Percentiles rank a stretch among this genome's conserved stretches.
These are phyloP conservation scores for Gallinago paraguaiae DNA, from an alignment of 2,113 vertebrate species.

Conservation along the genomic window DNA sequence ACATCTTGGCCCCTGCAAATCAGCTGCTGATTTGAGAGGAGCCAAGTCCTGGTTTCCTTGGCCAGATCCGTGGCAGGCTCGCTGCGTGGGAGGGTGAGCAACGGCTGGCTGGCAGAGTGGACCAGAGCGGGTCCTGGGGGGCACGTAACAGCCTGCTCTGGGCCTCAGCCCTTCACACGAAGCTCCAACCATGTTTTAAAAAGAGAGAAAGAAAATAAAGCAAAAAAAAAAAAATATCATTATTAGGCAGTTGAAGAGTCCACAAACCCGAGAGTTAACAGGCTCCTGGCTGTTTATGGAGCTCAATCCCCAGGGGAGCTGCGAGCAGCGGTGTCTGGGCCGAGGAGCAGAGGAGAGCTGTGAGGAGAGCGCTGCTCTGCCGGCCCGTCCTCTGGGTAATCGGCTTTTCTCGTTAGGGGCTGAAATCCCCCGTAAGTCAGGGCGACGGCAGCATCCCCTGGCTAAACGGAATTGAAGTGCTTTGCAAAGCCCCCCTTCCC, in stretches of 20 bases:
- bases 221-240: not conserved
- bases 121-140: not conserved
- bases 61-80: not conserved
- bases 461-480: not conserved
- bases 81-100: not conserved
- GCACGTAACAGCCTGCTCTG: not conserved
- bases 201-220: not conserved
- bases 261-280: conserved; percentile 30
- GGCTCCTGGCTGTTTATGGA: conserved; percentile 36
- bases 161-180: not conserved
- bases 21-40: not conserved
- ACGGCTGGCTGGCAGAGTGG: not conserved
- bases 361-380: conserved; percentile 4
- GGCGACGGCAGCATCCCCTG: not conserved
- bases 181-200: not conserved
- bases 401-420: conserved; percentile 51
- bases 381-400: not conserved
- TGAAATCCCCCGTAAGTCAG: conserved; percentile 58
- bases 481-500: not conserved
- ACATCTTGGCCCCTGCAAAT: not conserved
- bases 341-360: conserved; percentile 23
- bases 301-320: conserved; percentile 4
- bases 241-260: conserved; percentile 41
- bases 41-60: not conserved
- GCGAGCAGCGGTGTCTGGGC: not conserved